phyloP scores from a whole-genome alignment of 2,113 vertebrate species.

The Neodon shergylaensis region DNA sequence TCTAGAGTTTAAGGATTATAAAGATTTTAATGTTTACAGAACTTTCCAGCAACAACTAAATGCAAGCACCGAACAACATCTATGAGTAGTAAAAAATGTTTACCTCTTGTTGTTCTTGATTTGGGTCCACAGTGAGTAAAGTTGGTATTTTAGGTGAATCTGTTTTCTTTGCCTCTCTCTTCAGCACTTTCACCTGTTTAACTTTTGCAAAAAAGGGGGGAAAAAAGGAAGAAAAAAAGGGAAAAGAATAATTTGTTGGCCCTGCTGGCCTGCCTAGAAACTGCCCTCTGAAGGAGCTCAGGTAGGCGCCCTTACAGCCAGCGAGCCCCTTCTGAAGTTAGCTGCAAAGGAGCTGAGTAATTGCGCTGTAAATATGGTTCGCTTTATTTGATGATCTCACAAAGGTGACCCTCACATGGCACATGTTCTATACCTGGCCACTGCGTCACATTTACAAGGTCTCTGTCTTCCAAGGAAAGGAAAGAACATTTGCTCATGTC shows the following conservation, averaged over 20 bases:
- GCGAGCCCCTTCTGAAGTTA: constrained; percentile 37
- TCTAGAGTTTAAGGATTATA: constrained; percentile 52
- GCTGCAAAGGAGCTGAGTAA: constrained; percentile 58
- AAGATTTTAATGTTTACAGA: constrained; percentile 59
- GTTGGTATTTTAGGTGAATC: constrained; percentile 83
- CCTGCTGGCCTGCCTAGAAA: constrained; percentile 50
- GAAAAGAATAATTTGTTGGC: constrained; percentile 76
- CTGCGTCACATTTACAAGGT: constrained; percentile 71
- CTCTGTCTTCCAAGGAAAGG: constrained; percentile 74
- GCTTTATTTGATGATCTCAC: constrained; percentile 36
- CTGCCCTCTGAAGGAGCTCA: constrained; percentile 61
- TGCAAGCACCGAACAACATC: constrained; percentile 28
- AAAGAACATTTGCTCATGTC: constrained; percentile 13
- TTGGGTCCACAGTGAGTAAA: constrained; percentile 79
- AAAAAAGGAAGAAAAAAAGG: neutral
- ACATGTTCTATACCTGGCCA: constrained; percentile 9
- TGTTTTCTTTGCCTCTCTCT: constrained; percentile 81
- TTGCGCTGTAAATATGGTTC: constrained; percentile 8
- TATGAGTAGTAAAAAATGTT: constrained; percentile 59
- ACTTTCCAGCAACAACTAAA: constrained; percentile 42
- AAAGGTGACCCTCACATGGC: neutral
- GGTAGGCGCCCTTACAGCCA: constrained; percentile 35
- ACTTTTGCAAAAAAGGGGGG: constrained; percentile 73
- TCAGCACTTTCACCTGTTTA: constrained; percentile 82
- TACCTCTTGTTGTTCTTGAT: constrained; percentile 83